Conservation (phyloP, 1,140 invertebrate genomes). For the Tyrophagus putrescentiae region DNA sequence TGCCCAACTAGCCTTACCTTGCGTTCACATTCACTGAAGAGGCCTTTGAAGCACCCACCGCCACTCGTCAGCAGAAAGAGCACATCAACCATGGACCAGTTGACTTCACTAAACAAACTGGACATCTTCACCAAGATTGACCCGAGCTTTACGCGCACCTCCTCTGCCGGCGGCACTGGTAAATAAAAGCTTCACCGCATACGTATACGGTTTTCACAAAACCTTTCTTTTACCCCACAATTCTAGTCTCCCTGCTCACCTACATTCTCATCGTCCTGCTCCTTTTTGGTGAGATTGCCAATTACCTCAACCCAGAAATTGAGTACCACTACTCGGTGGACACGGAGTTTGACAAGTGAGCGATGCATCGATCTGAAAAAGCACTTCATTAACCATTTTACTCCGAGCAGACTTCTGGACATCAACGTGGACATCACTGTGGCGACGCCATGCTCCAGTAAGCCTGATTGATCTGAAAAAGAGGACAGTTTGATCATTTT, state of each 20-base stretch:
- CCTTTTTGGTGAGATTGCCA: conserved; percentile 63
- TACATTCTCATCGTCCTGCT: conserved; percentile 60
- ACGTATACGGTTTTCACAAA: background rate
- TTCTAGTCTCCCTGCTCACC: conserved; percentile 61
- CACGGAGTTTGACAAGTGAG: conserved; percentile 52
- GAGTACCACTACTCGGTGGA: conserved; percentile 78
- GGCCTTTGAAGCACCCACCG: no score
- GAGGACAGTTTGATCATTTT: no score
- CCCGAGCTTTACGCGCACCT: conserved; percentile 63
- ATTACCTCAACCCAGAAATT: conserved; percentile 63
- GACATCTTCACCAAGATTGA: conserved; percentile 80
- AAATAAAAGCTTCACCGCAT: background rate
- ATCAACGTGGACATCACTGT: conserved; percentile 88
- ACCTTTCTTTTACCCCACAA: conserved; percentile 26
- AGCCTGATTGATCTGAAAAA: conserved; percentile 31
- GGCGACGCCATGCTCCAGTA: conserved; percentile 70
- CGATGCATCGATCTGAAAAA: conserved; percentile 11
- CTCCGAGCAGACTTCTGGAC: conserved; percentile 56
- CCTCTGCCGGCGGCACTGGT: conserved; percentile 64
- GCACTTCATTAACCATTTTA: conserved; percentile 22
- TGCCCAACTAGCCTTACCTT: no score
- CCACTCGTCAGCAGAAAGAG: no score
- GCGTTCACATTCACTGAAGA: no score
- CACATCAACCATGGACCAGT: background rate
- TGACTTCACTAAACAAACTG: conserved; percentile 39